A percentile compares a stretch with the other conserved stretches of the same genome.
These are phyloP conservation scores for Tiaroga cobitis DNA, from an alignment of 2,797 vertebrate genomes.

Conservation along the genomic window DNA sequence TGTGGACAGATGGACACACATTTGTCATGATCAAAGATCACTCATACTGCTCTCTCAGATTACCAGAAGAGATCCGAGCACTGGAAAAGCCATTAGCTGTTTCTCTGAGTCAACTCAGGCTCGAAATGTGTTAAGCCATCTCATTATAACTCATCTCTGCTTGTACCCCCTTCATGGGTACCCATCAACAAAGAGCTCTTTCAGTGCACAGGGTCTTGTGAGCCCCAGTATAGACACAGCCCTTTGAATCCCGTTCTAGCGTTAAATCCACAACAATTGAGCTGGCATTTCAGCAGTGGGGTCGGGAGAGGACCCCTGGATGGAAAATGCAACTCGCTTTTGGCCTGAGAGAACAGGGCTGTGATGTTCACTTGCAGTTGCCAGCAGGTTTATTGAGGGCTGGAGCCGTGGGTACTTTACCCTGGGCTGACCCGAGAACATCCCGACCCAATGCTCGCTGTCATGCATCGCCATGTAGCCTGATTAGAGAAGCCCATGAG, in stretches of 20 bases:
- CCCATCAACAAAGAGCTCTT: conserved; percentile 60
- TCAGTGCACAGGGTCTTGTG: conserved; percentile 48
- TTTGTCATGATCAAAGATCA: not conserved
- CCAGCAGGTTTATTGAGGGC: conserved; percentile 32
- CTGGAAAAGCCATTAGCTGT: conserved; percentile 26
- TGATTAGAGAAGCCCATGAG: conserved; percentile 25
- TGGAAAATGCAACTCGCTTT: conserved; percentile 35
- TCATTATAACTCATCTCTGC: conserved; percentile 53
- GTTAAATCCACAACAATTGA: conserved; percentile 64
- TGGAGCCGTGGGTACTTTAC: not conserved
- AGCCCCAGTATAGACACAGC: conserved; percentile 54
- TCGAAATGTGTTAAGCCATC: conserved; percentile 55
- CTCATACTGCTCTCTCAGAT: not conserved
- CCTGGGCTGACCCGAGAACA: conserved; percentile 20
- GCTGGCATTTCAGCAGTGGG: conserved; percentile 54
- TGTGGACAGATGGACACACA: conserved; percentile 63
- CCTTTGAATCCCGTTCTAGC: conserved; percentile 58
- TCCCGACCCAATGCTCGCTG: conserved; percentile 4
- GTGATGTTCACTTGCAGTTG: conserved; percentile 58
- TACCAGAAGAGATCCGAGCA: not conserved
- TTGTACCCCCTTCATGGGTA: conserved; percentile 31
- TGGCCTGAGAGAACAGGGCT: conserved; percentile 43
- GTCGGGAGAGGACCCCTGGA: conserved; percentile 15
- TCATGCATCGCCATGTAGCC: not conserved
- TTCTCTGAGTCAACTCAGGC: conserved; percentile 39